These are phyloP conservation scores for Percopsis omiscomaycus DNA, from an alignment of 2,797 vertebrate genomes.

Conservation along the genomic window DNA sequence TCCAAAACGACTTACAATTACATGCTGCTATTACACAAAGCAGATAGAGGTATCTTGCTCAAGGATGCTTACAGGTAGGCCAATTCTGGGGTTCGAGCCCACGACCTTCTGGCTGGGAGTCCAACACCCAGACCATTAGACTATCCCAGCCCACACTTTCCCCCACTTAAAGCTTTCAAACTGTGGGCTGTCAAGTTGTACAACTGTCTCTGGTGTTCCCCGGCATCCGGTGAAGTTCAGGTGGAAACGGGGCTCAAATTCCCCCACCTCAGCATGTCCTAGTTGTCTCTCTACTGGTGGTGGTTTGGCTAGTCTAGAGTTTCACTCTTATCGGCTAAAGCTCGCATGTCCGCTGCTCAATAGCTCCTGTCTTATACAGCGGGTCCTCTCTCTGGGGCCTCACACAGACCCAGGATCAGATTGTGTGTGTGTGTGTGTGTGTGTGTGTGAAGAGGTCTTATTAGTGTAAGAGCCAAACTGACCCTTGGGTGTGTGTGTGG, in stretches of 20 bases:
- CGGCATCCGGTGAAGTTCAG: conserved; percentile 40
- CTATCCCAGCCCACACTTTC: too few species aligned
- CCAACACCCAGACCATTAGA: too few species aligned
- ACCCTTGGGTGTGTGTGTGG: neutral
- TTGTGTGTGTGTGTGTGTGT: neutral
- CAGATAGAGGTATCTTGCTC: too few species aligned
- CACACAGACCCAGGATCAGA: conserved; percentile 30
- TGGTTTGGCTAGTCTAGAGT: conserved; percentile 65
- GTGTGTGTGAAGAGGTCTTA: neutral
- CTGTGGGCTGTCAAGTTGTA: too few species aligned
- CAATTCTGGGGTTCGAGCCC: too few species aligned
- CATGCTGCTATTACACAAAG: too few species aligned
- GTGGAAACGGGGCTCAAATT: neutral
- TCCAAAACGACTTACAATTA: too few species aligned
- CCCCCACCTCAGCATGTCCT: conserved; percentile 22
- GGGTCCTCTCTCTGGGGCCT: conserved; percentile 19
- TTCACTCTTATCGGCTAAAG: conserved; percentile 68
- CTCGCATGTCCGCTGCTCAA: conserved; percentile 58
- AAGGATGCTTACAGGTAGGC: too few species aligned
- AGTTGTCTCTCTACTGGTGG: conserved; percentile 41
- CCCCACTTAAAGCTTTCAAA: too few species aligned
- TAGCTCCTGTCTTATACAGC: conserved; percentile 27
- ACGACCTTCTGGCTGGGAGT: too few species aligned
- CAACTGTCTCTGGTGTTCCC: conserved; percentile 39
- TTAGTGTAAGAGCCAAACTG: too few species aligned